A percentile compares a stretch with the other conserved stretches of the same genome.
Evolutionary conservation across 1,140 invertebrate species (phyloP).

Genomic region (Drosophila cardini): DNA sequence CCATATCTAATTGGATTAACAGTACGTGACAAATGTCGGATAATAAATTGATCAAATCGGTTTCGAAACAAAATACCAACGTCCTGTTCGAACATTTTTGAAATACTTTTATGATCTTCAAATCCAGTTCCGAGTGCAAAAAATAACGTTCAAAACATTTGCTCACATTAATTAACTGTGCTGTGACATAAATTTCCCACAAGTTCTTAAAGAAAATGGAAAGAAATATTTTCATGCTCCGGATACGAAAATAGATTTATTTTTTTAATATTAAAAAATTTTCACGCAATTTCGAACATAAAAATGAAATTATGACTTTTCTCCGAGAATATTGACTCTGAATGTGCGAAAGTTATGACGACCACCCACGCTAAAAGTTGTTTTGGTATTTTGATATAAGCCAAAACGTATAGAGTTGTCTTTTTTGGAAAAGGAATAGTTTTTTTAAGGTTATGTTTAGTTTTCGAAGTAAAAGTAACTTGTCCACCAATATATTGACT

Average conservation of each 20-base stretch:
- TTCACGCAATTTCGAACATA: constrained; percentile 60
- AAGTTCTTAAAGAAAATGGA: constrained; percentile 27
- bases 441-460: constrained; percentile 30
- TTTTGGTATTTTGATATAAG: constrained; percentile 4
- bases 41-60: not conserved
- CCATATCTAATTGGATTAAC: not conserved
- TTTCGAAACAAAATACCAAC: not conserved
- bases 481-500: constrained; percentile 29
- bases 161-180: constrained; percentile 72
- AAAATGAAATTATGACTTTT: constrained; percentile 76
- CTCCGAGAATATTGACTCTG: constrained; percentile 19
- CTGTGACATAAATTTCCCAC: constrained; percentile 47
- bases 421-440: constrained; percentile 3
- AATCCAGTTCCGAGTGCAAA: constrained; percentile 53
- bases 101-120: not conserved
- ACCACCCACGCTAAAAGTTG: constrained; percentile 38
- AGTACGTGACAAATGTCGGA: constrained; percentile 3
- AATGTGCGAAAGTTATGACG: constrained; percentile 45
- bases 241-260: constrained; percentile 64
- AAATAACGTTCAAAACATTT: constrained; percentile 57
- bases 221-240: constrained; percentile 27
- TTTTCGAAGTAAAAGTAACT: constrained; percentile 39
- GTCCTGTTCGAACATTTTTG: constrained; percentile 25
- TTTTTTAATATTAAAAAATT: constrained; percentile 64
- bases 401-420: not conserved